Conservation (phyloP, 2,113 vertebrate species). For the Antechinus flavipes region DNA sequence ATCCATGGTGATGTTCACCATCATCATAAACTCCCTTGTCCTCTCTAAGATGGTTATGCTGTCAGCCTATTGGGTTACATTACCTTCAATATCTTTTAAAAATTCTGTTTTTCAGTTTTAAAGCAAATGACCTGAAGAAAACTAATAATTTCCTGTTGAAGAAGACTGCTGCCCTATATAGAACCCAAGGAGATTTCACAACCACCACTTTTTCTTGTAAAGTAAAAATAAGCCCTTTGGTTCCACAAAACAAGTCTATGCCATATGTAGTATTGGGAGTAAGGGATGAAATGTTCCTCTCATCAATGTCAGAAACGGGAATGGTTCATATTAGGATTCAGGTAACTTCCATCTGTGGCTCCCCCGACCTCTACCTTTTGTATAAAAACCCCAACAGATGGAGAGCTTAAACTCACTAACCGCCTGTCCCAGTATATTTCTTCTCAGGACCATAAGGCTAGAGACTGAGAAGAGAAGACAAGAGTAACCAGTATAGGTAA, state of each 20-base stretch:
- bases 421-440: conserved; percentile 44
- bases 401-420: conserved; percentile 44
- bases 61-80: background rate
- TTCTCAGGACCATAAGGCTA: conserved; percentile 12
- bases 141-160: conserved; percentile 55
- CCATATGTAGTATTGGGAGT: background rate
- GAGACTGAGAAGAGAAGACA: conserved; percentile 5
- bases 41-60: conserved; percentile 10
- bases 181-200: conserved; percentile 40
- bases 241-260: background rate
- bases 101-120: conserved; percentile 67
- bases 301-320: conserved; percentile 30
- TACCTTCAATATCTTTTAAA: conserved; percentile 36
- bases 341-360: conserved; percentile 71
- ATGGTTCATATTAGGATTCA: conserved; percentile 40
- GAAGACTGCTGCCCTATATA: conserved; percentile 46
- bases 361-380: conserved; percentile 57
- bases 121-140: conserved; percentile 52
- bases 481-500: conserved; percentile 35
- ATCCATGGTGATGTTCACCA: background rate
- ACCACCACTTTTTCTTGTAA: conserved; percentile 29
- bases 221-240: conserved; percentile 41
- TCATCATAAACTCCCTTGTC: background rate
- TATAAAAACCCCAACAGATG: conserved; percentile 70
- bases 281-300: conserved; percentile 17